phyloP scores from a whole-genome alignment of 2,797 vertebrate species.

The Buceros bicornis region DNA sequence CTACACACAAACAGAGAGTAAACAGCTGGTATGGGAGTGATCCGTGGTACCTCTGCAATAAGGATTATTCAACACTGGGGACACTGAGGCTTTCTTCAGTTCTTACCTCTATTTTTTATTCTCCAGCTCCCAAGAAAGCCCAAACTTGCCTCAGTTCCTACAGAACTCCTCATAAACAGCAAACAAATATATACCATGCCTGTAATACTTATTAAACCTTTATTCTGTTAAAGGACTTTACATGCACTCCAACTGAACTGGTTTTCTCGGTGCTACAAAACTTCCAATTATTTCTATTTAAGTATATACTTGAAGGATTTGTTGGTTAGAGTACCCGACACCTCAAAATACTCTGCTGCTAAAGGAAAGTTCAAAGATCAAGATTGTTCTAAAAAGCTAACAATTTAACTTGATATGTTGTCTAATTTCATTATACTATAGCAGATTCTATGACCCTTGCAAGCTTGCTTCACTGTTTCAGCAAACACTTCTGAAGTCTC shows the following conservation, averaged over 20 bases:
- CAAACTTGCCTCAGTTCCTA: neutral
- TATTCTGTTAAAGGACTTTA: neutral
- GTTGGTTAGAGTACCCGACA: neutral
- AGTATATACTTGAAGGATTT: neutral
- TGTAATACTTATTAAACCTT: neutral
- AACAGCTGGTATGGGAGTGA: neutral
- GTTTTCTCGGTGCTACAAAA: neutral
- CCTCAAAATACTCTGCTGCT: neutral
- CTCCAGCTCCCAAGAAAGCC: neutral
- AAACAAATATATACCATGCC: neutral
- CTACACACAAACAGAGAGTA: neutral
- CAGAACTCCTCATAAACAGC: neutral
- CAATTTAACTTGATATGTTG: neutral
- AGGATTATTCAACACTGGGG: neutral
- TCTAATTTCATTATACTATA: neutral
- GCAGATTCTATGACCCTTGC: neutral
- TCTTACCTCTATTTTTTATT: neutral
- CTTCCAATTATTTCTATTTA: neutral
- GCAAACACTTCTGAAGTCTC: neutral
- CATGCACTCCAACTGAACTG: accelerated
- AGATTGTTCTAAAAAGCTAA: neutral
- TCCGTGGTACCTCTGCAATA: neutral
- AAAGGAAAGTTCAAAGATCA: neutral
- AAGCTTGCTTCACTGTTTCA: neutral
- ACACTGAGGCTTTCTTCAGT: neutral